A percentile compares a stretch with the other conserved stretches of the same genome.
Conservation (phyloP, 30 jellyfish, hydroid and myxozoan species). For the Turritopsis dohrnii region DNA sequence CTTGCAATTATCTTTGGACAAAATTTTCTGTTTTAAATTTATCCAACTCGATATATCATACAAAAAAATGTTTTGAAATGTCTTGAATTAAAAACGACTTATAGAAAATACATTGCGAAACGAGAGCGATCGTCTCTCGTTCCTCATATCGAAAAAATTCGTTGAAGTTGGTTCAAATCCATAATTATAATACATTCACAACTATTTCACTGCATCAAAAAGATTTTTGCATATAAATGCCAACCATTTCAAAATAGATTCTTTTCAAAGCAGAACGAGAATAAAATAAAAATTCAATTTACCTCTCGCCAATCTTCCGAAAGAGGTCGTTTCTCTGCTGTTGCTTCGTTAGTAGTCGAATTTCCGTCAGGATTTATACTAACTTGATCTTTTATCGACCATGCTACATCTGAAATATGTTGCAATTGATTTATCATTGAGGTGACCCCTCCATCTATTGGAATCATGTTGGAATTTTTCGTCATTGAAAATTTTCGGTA, state of each 20-base stretch:
- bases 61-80: not conserved
- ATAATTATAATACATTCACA: slow-evolving; percentile 1
- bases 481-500: slow-evolving; percentile 4
- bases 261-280: slow-evolving; percentile 68
- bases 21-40: not conserved
- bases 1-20: not conserved
- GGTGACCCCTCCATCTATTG: slow-evolving; percentile 45
- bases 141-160: not conserved
- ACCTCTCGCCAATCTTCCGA: slow-evolving; percentile 99
- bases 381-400: slow-evolving; percentile 31
- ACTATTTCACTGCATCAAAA: not conserved
- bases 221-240: not conserved
- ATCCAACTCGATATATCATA: not conserved
- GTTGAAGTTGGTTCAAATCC: not conserved
- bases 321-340: slow-evolving; percentile 55
- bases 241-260: not conserved
- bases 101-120: not conserved
- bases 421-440: slow-evolving; percentile 81
- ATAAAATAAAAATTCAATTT: slow-evolving; percentile 65
- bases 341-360: slow-evolving; percentile 33
- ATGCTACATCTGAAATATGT: slow-evolving; percentile 53
- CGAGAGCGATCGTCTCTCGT: not conserved
- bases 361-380: slow-evolving; percentile 26
- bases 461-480: slow-evolving; percentile 60
- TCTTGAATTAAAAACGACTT: not conserved